Evolutionary conservation across 1,140 invertebrate species (phyloP), one percentile per base, ranked within the genome.

Genomic region (Nilaparvata lugens): DNA sequence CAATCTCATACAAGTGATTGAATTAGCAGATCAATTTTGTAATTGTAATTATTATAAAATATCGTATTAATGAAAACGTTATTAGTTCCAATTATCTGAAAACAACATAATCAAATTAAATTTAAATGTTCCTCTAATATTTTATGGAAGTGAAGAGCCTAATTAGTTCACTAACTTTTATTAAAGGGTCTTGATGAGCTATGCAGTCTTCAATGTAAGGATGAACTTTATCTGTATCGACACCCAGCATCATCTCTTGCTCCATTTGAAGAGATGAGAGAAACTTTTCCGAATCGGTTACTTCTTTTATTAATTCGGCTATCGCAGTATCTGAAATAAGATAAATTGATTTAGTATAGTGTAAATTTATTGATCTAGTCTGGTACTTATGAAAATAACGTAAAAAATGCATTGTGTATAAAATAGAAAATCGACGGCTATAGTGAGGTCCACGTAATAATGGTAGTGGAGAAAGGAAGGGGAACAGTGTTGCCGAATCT

Each of bases 191-290:
- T 70, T 90, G 84, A 67, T 87, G 85, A 4, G 88, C 89, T 62
- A 97, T 95, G 66, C 88, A 82, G 69, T 95, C 91, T 76, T 97
- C 95, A 66, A 98, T 95, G 69, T 87, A 93, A 0, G 86, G 73
- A 72, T 87, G 88, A 0, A 87, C 79, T 76, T 91, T 93, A 67
- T 98, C 95, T 1, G 91, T 89, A 63, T 95, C 92, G 19, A 92
- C 81, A 61, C 91, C 93, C 70, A 93, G 90, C 61, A 97, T 78
- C 66, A 97, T 87, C 71, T 97, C 93, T 74, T 98, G 94, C 73
- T 97, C 93, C 52, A 82, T 75, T 69, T 84, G 78, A 13, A 88
- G 72, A 51, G 78, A 78, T 64, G 86, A 82, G 18, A 85, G 71
- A 70, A 89, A 89, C 48, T 79, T 77, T 61, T 78, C 81, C 6